Percentiles rank a stretch among this genome's conserved stretches.
Conservation (phyloP, 2,113 vertebrate species). For the Vidua chalybeata region DNA sequence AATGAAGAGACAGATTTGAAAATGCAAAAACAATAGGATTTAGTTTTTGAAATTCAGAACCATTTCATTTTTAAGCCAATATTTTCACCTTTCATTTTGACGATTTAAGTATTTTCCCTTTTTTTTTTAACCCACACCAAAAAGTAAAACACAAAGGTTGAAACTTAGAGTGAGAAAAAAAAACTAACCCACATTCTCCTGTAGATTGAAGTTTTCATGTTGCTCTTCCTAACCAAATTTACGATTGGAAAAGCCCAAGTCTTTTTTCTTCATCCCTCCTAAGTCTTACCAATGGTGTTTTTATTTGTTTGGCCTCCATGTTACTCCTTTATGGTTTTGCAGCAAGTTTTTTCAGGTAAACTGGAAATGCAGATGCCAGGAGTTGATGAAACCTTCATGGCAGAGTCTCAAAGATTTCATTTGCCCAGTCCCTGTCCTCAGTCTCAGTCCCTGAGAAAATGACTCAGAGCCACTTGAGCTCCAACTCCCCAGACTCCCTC, state of each 20-base stretch:
- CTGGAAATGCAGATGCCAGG: background rate
- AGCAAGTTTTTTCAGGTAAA: background rate
- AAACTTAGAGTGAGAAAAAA: background rate
- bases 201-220: background rate
- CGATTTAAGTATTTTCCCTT: background rate
- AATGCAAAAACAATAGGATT: background rate
- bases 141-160: background rate
- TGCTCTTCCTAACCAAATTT: background rate
- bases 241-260: background rate
- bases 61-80: background rate
- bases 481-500: background rate
- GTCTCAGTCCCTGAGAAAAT: background rate
- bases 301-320: background rate
- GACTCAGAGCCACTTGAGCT: background rate
- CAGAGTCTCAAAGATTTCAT: background rate
- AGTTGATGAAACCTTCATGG: background rate
- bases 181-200: background rate
- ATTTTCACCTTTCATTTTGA: background rate
- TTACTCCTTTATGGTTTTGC: background rate
- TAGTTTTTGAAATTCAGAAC: background rate
- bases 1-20: background rate
- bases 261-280: background rate
- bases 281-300: background rate
- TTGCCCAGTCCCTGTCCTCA: background rate
- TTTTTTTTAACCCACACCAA: fast-evolving